Evolutionary conservation across 1,140 invertebrate species (phyloP).

Genomic region (Holotrichia oblita): DNA sequence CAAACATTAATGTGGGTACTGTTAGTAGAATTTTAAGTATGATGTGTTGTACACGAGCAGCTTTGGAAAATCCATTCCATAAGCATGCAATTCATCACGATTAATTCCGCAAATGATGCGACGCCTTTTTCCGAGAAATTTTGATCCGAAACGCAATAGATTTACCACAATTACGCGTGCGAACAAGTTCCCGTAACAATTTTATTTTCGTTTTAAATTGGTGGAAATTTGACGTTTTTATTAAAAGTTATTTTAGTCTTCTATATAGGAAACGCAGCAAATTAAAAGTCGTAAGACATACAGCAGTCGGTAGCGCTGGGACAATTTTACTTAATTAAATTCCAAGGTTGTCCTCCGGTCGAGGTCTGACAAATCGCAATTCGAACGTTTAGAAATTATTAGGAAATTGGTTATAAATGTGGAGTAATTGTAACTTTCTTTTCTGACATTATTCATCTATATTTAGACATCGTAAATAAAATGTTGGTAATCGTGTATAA

Average conservation of each 20-base stretch:
- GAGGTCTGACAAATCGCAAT: neutral
- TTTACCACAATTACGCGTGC: no score
- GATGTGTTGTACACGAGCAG: neutral
- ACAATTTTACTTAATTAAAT: constrained; percentile 15
- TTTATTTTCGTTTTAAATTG: no score
- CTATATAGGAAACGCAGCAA: neutral
- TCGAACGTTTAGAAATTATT: neutral
- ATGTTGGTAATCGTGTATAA: no score
- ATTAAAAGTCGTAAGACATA: neutral
- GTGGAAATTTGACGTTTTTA: no score
- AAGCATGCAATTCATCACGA: neutral
- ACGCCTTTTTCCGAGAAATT: no score
- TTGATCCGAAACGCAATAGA: no score
- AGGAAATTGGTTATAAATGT: constrained; percentile 3
- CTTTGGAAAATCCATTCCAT: neutral
- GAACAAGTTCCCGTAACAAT: no score
- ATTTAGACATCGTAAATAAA: no score
- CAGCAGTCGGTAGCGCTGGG: neutral
- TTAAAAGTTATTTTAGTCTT: no score
- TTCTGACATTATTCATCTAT: neutral
- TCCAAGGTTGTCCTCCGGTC: neutral
- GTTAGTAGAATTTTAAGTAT: neutral
- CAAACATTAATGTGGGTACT: no score
- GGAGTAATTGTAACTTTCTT: constrained; percentile 14
- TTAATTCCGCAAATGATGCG: neutral